Base-by-base conservation (phyloP, 2,888 invertebrate genomes). In the Carpatolechia fugitivella region DNA sequence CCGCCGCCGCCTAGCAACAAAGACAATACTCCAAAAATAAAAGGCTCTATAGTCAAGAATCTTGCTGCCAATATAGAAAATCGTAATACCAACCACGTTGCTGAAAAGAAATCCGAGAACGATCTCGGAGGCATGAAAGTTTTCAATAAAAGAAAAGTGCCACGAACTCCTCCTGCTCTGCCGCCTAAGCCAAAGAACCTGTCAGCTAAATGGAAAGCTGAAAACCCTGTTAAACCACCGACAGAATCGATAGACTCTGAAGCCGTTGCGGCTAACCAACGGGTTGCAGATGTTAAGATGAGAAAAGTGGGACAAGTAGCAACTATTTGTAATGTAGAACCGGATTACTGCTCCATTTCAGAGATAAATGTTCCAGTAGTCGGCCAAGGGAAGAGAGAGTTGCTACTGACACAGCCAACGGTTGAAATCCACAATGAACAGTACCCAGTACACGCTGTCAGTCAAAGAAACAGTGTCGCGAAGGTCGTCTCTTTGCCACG, bases 141-240 rank as follows among this genome's bases (percentile, higher is more conserved):
- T 66, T 86, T 89, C 60, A 90, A 90, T 64, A 90, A 85, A 62
- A 84, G 82, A 64, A 93, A 93, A 80, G 92, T 93, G 59, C 88
- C 92, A 68, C 85, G 94, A 70, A 92, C 91, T 62, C 95, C 95
- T 56, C 95, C 95, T 54, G 94, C 95, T 62, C 82, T 96, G 75
- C 95, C 96, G 58, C 94, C 96, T 46, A 95, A 96, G 83, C 95
- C 95, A 68, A 93, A 94, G 64, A 94, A 94, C 81, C 87, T 94
- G 67, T 90, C 92, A 72, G 93, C 88, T 72, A 94, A 91, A 91
- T 93, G 89, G 89, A 93, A 91, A 91, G 91, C 91, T 69, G 91
- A 90, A 63, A 82, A 81, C 67, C 72, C 79, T 76, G 80, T 84
- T 73, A 85, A 79, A 76, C 68, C 72, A 68, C 65, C 81, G 75